Conservation (phyloP, 2,888 invertebrate genomes). For the Dryomyza anilis region DNA sequence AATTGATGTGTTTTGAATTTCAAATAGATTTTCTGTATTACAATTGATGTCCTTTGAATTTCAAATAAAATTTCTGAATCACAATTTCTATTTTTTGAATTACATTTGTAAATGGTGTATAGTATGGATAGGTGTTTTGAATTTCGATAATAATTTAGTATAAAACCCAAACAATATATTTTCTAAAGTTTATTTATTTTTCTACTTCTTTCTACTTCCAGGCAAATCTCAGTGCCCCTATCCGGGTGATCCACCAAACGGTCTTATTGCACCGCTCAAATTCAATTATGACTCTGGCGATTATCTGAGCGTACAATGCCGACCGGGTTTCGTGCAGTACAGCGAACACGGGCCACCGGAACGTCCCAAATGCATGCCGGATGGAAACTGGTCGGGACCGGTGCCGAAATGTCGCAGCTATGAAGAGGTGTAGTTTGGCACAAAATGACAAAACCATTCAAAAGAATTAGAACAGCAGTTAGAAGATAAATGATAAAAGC, state of each 20-base stretch:
- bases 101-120: no score
- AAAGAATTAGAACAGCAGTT: neutral
- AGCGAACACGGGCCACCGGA: conserved; percentile 64
- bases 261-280: conserved; percentile 72
- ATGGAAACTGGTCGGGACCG: conserved; percentile 73
- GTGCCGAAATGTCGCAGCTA: conserved; percentile 73
- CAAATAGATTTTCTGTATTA: no score
- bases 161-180: neutral
- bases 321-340: conserved; percentile 68
- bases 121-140: no score
- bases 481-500: no score
- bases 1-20: no score
- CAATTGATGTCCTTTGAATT: no score
- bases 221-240: conserved; percentile 76
- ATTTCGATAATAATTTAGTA: no score
- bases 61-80: no score
- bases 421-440: conserved; percentile 65
- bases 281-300: conserved; percentile 78
- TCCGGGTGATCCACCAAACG: conserved; percentile 74
- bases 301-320: conserved; percentile 71
- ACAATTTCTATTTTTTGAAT: no score
- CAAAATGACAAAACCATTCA: no score
- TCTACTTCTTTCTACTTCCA: conserved; percentile 44
- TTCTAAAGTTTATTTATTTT: neutral
- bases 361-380: conserved; percentile 68